Evolutionary conservation across 2,888 invertebrate genomes (phyloP).

Genomic region (Halictus ligatus): DNA sequence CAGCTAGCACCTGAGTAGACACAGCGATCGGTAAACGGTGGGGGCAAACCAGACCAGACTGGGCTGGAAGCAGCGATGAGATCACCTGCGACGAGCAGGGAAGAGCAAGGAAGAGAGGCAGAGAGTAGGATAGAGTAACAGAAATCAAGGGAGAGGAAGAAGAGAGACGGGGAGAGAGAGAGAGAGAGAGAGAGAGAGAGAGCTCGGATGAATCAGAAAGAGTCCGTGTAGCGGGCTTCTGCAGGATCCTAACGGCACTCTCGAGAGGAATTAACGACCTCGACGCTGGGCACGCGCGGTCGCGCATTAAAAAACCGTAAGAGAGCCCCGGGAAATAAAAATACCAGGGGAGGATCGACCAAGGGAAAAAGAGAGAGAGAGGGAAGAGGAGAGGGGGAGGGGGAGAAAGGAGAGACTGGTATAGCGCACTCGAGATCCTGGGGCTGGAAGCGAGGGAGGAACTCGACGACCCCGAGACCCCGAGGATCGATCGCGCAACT

Average conservation of each 20-base stretch:
- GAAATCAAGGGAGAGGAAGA: no score
- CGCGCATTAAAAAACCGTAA: constrained; percentile 28
- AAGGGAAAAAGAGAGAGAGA: background rate
- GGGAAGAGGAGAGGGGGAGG: background rate
- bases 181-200: background rate
- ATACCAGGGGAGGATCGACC: background rate
- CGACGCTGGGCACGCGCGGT: constrained; percentile 17
- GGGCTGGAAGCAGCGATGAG: constrained; percentile 41
- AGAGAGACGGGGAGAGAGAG: background rate
- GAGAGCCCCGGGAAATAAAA: constrained; percentile 31
- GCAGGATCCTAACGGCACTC: constrained; percentile 61
- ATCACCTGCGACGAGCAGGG: constrained; percentile 37
- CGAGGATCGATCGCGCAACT: constrained; percentile 29
- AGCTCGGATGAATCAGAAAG: constrained; percentile 53
- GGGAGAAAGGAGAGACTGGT: background rate
- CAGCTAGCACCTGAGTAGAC: constrained; percentile 8
- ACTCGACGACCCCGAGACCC: constrained; percentile 5
- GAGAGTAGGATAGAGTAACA: no score
- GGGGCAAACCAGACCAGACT: constrained; percentile 1
- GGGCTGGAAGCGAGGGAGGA: constrained; percentile 24
- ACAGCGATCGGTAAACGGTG: background rate
- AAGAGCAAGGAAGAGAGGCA: no score
- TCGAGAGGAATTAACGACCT: constrained; percentile 63
- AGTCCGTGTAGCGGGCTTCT: constrained; percentile 25
- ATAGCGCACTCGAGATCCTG: constrained; percentile 28